These are phyloP conservation scores for Saxidomus purpurata DNA, from an alignment of 1,140 invertebrate genomes.

Conservation along the genomic window DNA sequence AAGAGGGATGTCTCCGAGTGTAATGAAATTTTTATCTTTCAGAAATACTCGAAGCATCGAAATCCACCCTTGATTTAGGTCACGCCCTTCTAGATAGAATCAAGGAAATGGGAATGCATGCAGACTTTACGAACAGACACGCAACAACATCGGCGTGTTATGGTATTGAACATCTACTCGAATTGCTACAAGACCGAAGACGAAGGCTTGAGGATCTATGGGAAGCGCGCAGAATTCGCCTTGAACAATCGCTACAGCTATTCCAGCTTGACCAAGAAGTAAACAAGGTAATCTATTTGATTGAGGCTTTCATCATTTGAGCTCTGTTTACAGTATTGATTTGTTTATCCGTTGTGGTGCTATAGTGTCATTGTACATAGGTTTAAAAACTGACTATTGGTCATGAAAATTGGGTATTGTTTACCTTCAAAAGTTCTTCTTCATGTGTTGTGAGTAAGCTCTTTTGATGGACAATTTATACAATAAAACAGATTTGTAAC, in stretches of 20 bases:
- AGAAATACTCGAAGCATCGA: constrained; percentile 92
- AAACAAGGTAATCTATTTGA: constrained; percentile 87
- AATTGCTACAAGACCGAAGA: constrained; percentile 92
- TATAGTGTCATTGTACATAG: too few relatives aligned
- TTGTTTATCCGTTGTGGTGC: too few relatives aligned
- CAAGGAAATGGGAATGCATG: constrained; percentile 86
- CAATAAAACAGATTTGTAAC: too few relatives aligned
- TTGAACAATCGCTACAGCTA: constrained; percentile 93
- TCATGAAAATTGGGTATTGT: too few relatives aligned
- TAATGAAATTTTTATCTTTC: too few relatives aligned
- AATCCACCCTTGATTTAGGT: constrained; percentile 93
- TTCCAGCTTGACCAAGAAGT: constrained; percentile 92
- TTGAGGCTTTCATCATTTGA: neutral
- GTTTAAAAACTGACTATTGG: too few relatives aligned
- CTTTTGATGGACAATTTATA: too few relatives aligned
- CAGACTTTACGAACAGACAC: constrained; percentile 85
- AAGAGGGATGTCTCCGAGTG: too few relatives aligned
- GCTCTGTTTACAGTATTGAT: too few relatives aligned
- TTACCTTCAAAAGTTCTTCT: too few relatives aligned
- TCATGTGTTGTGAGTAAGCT: too few relatives aligned
- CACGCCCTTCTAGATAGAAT: constrained; percentile 91
- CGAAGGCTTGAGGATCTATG: constrained; percentile 92
- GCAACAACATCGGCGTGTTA: constrained; percentile 87
- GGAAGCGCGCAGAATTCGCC: constrained; percentile 88
- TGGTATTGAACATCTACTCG: constrained; percentile 86